Conservation (phyloP, 1,140 invertebrate genomes). For the Zaprionus vittiger region DNA sequence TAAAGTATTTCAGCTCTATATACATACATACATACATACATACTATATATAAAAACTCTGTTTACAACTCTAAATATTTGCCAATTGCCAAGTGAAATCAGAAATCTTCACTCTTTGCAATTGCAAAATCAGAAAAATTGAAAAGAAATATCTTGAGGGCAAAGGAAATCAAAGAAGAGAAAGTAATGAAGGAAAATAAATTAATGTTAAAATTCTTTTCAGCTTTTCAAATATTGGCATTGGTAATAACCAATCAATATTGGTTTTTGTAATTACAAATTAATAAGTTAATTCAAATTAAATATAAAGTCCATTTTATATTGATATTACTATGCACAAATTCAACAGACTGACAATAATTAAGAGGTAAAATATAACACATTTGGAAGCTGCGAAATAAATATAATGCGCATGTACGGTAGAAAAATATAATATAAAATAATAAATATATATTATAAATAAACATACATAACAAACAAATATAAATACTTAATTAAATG, state of each 20-base stretch:
- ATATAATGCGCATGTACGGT: too few species aligned
- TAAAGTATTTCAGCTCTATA: background rate
- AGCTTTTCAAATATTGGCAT: background rate
- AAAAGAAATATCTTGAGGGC: background rate
- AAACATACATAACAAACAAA: too few species aligned
- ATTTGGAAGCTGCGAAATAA: background rate
- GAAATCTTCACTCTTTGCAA: background rate
- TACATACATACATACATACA: background rate
- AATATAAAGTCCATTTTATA: too few species aligned
- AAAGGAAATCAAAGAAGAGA: background rate
- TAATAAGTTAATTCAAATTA: too few species aligned
- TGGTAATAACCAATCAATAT: too few species aligned
- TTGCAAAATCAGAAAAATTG: background rate
- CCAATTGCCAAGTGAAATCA: constrained; percentile 6
- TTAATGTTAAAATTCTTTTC: background rate
- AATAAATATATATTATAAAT: too few species aligned
- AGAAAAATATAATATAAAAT: too few species aligned
- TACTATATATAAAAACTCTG: too few species aligned
- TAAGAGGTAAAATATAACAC: too few species aligned
- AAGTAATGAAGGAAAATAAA: background rate
- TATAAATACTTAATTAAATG: background rate
- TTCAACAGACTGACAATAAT: too few species aligned
- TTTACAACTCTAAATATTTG: constrained; percentile 17
- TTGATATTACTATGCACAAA: too few species aligned
- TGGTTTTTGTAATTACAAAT: too few species aligned